These are phyloP conservation scores for Lepidostoma basale DNA, from an alignment of 1,140 invertebrate species.

Conservation along the genomic window DNA sequence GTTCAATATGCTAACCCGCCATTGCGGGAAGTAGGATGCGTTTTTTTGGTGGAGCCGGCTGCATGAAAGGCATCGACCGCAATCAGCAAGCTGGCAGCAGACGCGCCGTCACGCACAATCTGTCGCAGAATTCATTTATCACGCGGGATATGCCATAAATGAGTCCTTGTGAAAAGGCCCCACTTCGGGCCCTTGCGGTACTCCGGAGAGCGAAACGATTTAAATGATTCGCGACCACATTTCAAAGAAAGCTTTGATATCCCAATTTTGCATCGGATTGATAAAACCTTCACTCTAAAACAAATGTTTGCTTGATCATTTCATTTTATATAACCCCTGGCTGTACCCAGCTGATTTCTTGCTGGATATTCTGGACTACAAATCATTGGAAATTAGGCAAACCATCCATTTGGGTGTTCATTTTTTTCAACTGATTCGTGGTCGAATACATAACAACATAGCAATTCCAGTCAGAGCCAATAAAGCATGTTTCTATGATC, in stretches of 20 bases:
- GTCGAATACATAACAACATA: no score
- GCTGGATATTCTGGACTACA: no score
- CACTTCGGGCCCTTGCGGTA: background rate
- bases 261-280: background rate
- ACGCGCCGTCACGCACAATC: slow-evolving; percentile 34
- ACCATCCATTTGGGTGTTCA: no score
- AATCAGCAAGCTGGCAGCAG: background rate
- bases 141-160: slow-evolving; percentile 35
- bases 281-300: background rate
- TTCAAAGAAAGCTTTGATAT: background rate
- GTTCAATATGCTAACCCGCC: background rate
- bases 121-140: slow-evolving; percentile 26
- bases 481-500: no score
- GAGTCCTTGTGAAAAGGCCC: slow-evolving; percentile 1
- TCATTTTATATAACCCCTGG: no score
- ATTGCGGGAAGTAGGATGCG: slow-evolving; percentile 1
- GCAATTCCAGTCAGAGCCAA: no score
- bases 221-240: background rate
- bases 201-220: background rate
- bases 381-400: no score
- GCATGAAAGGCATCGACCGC: background rate
- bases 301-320: background rate
- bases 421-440: no score
- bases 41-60: no score
- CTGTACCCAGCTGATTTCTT: no score